Base-by-base conservation (phyloP, 2,797 vertebrate genomes). In the Acipenser ruthenus region DNA sequence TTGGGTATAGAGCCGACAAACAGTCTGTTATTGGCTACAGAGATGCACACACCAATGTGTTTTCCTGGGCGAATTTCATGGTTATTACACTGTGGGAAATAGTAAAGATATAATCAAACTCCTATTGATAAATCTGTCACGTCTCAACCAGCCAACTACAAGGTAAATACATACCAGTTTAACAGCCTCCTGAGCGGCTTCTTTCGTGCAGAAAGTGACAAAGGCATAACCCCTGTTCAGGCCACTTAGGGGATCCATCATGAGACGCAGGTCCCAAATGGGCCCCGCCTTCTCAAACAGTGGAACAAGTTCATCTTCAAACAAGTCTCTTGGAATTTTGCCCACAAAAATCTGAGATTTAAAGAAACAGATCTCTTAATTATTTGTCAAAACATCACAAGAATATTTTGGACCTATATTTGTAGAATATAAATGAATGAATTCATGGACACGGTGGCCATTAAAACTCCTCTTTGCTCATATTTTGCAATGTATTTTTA, bases 201-300 rank as follows among this genome's bases (percentile, higher is more conserved):
- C 95, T 92, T 99, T 99, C 88, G 92, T 97, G 93, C 97, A 99
- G 89, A 98, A 99, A 72, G 97, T 99, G 87, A 99, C 94, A 89
- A 99, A 99, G 83, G 97, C 97, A 73, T 99, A 99, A 82, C 97
- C 97, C 84, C 97, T 89, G 82, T 99, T 99, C 71, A 99, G 90
- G 80, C 97, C 96, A 74, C 94, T 99, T 65, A 99, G 89, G 63
- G 96, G 96, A 88, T 99, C 97, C 97, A 99, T 99, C 97, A 99
- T 99, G 82, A 99, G 88, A 67, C 97, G 95, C 66, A 99, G 84
- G 87, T 99, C 97, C 97, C 97, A 99, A 82, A 99, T 97, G 77
- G 93, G 91, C 60, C 97, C 97, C 47, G 96, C 97, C 86, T 97
- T 99, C 84, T 99, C 96, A 92, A 99, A 99, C 76, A 98, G 86